phyloP scores from a whole-genome alignment of 2,113 vertebrate genomes.

The Nothoprocta perdicaria region DNA sequence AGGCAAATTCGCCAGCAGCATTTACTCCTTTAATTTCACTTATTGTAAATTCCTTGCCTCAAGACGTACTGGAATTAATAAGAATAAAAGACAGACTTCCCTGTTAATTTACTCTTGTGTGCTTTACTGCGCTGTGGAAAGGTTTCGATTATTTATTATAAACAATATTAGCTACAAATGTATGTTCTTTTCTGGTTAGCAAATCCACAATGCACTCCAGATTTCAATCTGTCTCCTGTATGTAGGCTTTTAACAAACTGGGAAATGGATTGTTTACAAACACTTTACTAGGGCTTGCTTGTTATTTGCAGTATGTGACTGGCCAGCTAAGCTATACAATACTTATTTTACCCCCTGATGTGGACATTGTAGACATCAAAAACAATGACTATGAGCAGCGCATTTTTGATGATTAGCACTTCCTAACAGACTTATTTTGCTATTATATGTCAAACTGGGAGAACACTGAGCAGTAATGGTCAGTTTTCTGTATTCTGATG shows the following conservation, averaged over 20 bases:
- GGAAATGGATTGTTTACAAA: not conserved
- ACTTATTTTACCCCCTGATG: not conserved
- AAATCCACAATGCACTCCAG: not conserved
- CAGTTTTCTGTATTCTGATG: not conserved
- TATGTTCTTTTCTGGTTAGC: not conserved
- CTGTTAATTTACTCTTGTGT: rapidly evolving
- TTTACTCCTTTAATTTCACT: not conserved
- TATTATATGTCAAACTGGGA: not conserved
- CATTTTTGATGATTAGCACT: not conserved
- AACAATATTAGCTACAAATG: not conserved
- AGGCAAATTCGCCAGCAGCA: not conserved
- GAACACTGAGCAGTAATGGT: not conserved
- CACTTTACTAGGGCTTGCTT: not conserved
- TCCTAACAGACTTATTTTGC: not conserved
- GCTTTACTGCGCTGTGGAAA: not conserved
- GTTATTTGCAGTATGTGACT: not conserved
- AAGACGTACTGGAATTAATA: not conserved
- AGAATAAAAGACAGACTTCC: not conserved
- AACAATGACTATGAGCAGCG: not conserved
- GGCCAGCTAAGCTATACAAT: not conserved
- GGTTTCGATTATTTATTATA: not conserved
- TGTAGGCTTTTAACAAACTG: rapidly evolving
- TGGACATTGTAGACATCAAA: not conserved
- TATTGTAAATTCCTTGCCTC: not conserved
- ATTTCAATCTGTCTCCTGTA: not conserved